A percentile compares a stretch with the other conserved stretches of the same genome.
These are phyloP conservation scores for Encarsia formosa DNA, from an alignment of 2,888 invertebrate genomes.

Conservation along the genomic window DNA sequence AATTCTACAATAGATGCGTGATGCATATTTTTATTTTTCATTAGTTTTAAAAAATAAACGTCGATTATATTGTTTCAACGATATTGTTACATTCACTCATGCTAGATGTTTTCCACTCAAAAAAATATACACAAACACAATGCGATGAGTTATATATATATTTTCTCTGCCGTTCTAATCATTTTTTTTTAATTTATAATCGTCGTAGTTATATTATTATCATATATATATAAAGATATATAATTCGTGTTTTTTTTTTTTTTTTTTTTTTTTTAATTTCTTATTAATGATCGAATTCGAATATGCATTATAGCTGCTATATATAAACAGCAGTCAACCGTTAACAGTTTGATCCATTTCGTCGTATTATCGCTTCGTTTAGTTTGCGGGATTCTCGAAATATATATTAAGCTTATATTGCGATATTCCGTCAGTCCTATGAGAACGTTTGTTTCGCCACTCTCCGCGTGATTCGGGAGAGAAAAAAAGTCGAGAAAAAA, in stretches of 20 bases:
- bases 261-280: not conserved
- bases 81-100: slow-evolving; percentile 23
- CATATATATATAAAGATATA: not conserved
- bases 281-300: no score
- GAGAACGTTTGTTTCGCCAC: slow-evolving; percentile 9
- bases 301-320: no score
- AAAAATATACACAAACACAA: slow-evolving; percentile 5
- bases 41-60: slow-evolving; percentile 6
- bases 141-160: slow-evolving; percentile 4
- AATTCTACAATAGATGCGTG: slow-evolving; percentile 6
- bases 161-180: not conserved
- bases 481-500: not conserved
- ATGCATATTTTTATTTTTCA: slow-evolving; percentile 1
- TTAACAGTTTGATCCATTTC: slow-evolving; percentile 2
- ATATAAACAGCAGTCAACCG: no score
- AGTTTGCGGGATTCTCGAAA: slow-evolving; percentile 21
- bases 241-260: not conserved
- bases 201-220: not conserved
- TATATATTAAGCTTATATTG: slow-evolving; percentile 23
- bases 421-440: no score
- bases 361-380: slow-evolving; percentile 8
- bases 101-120: slow-evolving; percentile 19
- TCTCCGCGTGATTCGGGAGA: slow-evolving; percentile 3
- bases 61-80: slow-evolving; percentile 4
- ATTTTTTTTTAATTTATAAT: not conserved